A percentile compares a stretch with the other conserved stretches of the same genome.
Evolutionary conservation across 2,888 invertebrate genomes (phyloP).

Genomic region (Patella ulyssiponensis): DNA sequence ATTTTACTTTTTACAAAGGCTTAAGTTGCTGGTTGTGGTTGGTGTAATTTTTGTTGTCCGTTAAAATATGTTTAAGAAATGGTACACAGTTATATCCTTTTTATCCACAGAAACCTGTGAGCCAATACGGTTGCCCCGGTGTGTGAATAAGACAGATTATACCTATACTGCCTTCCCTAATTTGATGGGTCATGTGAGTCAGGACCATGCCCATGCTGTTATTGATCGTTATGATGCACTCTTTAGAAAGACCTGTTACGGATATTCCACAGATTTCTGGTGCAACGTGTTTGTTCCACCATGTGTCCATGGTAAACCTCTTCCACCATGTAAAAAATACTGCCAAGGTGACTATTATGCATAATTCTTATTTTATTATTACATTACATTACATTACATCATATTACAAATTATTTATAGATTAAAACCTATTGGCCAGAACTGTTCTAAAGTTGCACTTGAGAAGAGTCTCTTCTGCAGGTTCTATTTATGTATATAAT

Average conservation of each 20-base stretch:
- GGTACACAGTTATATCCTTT: background rate
- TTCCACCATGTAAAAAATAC: conserved; percentile 54
- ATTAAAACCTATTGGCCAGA: too few relatives aligned
- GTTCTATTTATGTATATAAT: too few relatives aligned
- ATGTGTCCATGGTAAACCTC: conserved; percentile 41
- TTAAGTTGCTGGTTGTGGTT: too few relatives aligned
- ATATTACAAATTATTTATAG: too few relatives aligned
- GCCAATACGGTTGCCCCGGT: conserved; percentile 40
- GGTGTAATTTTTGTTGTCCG: too few relatives aligned
- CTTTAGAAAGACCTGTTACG: conserved; percentile 42
- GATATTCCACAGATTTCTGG: conserved; percentile 50
- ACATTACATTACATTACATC: too few relatives aligned
- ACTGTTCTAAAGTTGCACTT: too few relatives aligned
- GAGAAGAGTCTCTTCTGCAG: too few relatives aligned
- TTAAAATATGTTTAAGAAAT: too few relatives aligned
- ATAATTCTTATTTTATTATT: background rate
- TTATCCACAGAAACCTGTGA: conserved; percentile 45
- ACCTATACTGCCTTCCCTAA: conserved; percentile 42
- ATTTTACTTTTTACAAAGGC: too few relatives aligned
- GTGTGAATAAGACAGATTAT: conserved; percentile 48
- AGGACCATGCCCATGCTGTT: conserved; percentile 35
- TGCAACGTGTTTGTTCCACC: conserved; percentile 52
- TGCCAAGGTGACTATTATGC: conserved; percentile 41
- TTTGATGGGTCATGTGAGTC: conserved; percentile 48
- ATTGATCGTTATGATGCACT: conserved; percentile 31